These are phyloP conservation scores for Hippopotamyrus pictus DNA, from an alignment of 2,797 vertebrate species.

Conservation along the genomic window DNA sequence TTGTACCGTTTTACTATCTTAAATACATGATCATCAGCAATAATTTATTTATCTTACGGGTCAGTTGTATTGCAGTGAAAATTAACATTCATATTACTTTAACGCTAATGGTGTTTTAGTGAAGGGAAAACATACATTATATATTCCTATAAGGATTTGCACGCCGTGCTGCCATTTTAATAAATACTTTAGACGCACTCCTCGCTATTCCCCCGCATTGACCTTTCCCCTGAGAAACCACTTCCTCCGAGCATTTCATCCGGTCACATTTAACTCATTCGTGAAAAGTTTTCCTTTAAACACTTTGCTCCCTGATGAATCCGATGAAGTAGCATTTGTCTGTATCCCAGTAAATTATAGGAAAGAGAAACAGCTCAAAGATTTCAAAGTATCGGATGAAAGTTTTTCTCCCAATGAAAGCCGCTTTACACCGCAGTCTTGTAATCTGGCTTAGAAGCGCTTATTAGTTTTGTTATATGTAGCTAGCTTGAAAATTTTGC, in stretches of 20 bases:
- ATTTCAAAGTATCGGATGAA: neutral
- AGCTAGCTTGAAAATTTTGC: conserved; percentile 13
- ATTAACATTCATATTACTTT: neutral
- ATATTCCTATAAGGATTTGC: neutral
- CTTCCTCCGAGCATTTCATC: conserved; percentile 67
- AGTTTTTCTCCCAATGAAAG: neutral
- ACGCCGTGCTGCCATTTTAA: neutral
- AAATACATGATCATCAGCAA: neutral
- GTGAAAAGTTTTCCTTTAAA: conserved; percentile 63
- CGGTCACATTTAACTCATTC: conserved; percentile 69
- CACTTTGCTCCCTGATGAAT: conserved; percentile 35
- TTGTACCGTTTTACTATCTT: neutral
- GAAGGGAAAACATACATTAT: neutral
- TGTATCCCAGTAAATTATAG: neutral
- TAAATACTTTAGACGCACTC: neutral
- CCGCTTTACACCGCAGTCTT: neutral
- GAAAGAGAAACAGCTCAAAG: neutral
- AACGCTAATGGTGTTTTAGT: neutral
- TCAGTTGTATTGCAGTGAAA: neutral
- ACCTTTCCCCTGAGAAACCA: conserved; percentile 72
- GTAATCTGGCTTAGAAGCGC: neutral
- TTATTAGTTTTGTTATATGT: conserved; percentile 18
- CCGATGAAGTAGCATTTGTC: neutral
- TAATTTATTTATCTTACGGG: neutral
- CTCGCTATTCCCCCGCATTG: conserved; percentile 47